A percentile compares a stretch with the other conserved stretches of the same genome.
Conservation (phyloP, 2,113 vertebrate genomes). For the Butorides virescens region DNA sequence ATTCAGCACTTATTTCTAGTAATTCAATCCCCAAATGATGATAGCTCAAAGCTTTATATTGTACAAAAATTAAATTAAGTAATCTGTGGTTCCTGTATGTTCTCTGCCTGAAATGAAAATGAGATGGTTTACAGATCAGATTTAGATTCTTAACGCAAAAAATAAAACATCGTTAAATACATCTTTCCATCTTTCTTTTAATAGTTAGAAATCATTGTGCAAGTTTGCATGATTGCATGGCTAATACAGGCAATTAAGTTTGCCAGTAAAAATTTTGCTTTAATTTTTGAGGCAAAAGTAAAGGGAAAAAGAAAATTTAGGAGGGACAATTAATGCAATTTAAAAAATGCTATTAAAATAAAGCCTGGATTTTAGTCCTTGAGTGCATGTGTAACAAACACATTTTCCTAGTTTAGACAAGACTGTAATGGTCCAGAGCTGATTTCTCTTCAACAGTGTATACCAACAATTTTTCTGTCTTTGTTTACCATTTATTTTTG, state of each 20-base stretch:
- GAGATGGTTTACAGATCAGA: background rate
- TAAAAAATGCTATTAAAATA: background rate
- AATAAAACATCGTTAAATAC: background rate
- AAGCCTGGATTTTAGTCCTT: background rate
- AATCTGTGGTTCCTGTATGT: background rate
- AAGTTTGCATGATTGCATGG: background rate
- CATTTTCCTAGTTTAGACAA: background rate
- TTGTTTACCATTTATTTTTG: background rate
- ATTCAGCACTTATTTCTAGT: background rate
- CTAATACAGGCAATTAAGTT: background rate
- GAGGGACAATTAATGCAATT: background rate
- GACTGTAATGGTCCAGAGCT: background rate
- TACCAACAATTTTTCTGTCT: background rate
- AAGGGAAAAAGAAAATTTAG: background rate
- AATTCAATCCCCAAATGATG: background rate
- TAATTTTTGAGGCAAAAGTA: background rate
- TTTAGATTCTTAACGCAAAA: background rate
- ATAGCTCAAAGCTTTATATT: background rate
- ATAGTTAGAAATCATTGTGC: background rate
- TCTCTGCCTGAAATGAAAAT: background rate
- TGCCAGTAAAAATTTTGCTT: background rate
- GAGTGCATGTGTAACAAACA: background rate
- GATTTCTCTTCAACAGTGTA: background rate
- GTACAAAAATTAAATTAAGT: background rate
- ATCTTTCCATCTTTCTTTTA: background rate